These are phyloP conservation scores for Holothuria leucospilota DNA, from an alignment of 53 echinoderm and acorn worm species.

Conservation along the genomic window DNA sequence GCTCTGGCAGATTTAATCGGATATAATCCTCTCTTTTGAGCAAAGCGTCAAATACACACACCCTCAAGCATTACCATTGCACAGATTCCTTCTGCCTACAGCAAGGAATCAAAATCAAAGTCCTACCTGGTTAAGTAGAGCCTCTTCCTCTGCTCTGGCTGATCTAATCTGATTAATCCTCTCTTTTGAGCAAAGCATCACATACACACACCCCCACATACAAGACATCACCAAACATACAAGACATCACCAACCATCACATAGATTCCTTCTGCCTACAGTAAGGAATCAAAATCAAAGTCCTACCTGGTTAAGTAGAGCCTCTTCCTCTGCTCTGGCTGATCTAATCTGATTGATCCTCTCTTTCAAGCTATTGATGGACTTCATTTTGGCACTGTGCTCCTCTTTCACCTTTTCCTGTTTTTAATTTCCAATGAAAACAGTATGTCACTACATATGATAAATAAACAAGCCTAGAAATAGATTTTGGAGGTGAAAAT, in stretches of 20 bases:
- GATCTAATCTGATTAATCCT: slow-evolving; percentile 86
- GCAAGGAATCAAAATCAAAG: no score
- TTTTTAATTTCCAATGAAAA: neutral
- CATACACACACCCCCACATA: no score
- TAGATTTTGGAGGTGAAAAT: no score
- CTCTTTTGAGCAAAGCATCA: slow-evolving; percentile 71
- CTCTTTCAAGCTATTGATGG: slow-evolving; percentile 78
- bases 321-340: slow-evolving; percentile 86
- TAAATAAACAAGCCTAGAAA: no score
- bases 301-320: slow-evolving; percentile 75
- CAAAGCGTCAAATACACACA: neutral
- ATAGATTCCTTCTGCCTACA: no score
- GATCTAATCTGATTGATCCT: slow-evolving; percentile 86
- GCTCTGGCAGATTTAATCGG: slow-evolving; percentile 79
- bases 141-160: slow-evolving; percentile 86
- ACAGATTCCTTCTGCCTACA: no score
- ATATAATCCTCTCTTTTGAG: slow-evolving; percentile 75
- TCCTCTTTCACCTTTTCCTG: slow-evolving; percentile 80
- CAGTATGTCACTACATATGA: neutral
- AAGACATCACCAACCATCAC: no score
- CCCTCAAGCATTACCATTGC: no score
- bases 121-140: slow-evolving; percentile 75
- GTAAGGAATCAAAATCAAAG: no score
- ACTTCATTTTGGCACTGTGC: slow-evolving; percentile 57
- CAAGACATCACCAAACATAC: no score